Evolutionary conservation across 1,140 invertebrate species (phyloP), one percentile per base, ranked within the genome.

Genomic region (Hirudo medicinalis): DNA sequence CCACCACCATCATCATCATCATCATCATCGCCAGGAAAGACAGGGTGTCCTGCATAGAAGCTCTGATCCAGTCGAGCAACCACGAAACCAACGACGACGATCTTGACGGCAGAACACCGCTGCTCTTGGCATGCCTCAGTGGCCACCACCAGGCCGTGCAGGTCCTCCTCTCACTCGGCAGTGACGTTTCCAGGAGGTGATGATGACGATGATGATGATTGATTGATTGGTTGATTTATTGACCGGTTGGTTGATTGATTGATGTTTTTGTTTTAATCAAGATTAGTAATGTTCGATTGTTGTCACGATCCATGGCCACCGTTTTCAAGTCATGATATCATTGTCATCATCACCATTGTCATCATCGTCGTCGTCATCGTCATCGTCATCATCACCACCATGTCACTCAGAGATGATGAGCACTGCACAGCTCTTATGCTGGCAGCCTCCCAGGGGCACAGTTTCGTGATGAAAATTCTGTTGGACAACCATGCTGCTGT

Each of bases 61-160:
- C 67, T 19, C 55, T 74, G 60, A 67, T 74, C 19, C 20, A 69
- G 3, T 40, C 60, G 25, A 73, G 74, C 54, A 74, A 71, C 67
- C 69, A 57, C 43, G 74, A 74, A 43, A 67, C 60, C 11, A 74
- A 74, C 49, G 74, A 74, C 67, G 71, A 72, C 53, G 74, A 74
- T 25, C 53, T 74, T 11, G 74, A 74, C 63, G 74, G 74, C n/a
- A 43, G 66, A 22, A 73, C 74, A 0, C 74, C 74, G 0, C 74
- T 74, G 19, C 54, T 74, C 19, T 43, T 73, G 36, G 74, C 74
- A 22, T 72, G 74, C 60, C 27, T 72, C 8, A 60, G 69, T 54
- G 74, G 74, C 15, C 74, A 74, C 36, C n/a, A 55, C 63, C 74
- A 73, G 20, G 72, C 71, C 15, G 72, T 73, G 2, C 71, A 72